Base-by-base conservation (phyloP, 2,888 invertebrate species). In the Limnephilus rhombicus region DNA sequence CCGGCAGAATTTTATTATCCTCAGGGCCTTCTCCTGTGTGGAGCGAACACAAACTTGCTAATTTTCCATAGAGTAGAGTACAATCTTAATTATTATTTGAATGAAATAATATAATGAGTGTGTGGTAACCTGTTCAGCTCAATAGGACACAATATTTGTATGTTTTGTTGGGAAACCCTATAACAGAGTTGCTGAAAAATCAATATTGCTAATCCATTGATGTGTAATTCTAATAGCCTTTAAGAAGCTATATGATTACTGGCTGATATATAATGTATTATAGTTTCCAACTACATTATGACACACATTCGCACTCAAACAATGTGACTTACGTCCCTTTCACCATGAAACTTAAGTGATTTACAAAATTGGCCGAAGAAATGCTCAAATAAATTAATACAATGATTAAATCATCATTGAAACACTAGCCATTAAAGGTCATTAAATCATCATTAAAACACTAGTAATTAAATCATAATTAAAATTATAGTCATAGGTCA, bases 171-270 rank as follows among this genome's bases (percentile, higher is more conserved):
- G 68, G 93, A 93, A 93, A 92, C 93, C 93, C 80, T 85, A 93
- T 80, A 93, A 92, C 68, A n/a, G 34, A 45, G 53, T 83, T 18
- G 53, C 86, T 90, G 90, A 89, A 93, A 93, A 93, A 93, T 93
- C 93, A 93, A 93, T 93, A 93, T 49, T 37, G 90, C 29, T 93
- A 92, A 93, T 92, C 92, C 90, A 85, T 91, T 89, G 87, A 91
- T 92, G 89, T 89, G 85, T 92, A 92, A 93, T 92, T 91, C 90
- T 80, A 83, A 92, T 85, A 91, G 89, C 89, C 82, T 92, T 85
- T 88, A 91, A 91, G 88, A 88, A 88, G 88, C 88, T 34, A 80
- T 88, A 88, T 88, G 88, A 88, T 88, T 88, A 88, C 15, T 29
- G 45, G 86, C 68, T 24, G n/a, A 68, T 68, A 68, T 68, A n/a